phyloP scores from a whole-genome alignment of 2,888 invertebrate genomes.

The Polyploca ridens region DNA sequence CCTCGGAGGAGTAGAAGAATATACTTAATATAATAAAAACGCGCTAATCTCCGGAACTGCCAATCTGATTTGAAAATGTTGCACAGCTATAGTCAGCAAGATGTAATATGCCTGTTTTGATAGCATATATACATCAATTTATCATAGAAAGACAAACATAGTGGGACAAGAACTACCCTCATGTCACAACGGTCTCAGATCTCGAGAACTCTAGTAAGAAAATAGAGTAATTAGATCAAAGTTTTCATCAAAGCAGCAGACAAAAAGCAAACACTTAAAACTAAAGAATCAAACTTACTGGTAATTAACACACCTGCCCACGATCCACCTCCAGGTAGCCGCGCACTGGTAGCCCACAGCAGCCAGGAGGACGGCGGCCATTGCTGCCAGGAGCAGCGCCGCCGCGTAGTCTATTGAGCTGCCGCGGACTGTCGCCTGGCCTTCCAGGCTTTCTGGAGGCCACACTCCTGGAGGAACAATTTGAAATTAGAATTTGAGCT shows the following conservation, averaged over 20 bases:
- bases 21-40: too few relatives aligned
- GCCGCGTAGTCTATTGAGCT: slow-evolving; percentile 84
- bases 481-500: slow-evolving; percentile 1
- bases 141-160: too few relatives aligned
- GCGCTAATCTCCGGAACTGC: too few relatives aligned
- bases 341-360: slow-evolving; percentile 90
- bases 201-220: too few relatives aligned
- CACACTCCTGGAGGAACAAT: slow-evolving; percentile 57
- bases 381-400: slow-evolving; percentile 84
- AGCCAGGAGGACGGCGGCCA: slow-evolving; percentile 88
- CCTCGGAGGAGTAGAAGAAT: too few relatives aligned
- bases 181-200: too few relatives aligned
- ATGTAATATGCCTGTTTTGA: too few relatives aligned
- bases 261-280: not conserved
- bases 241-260: not conserved
- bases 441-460: slow-evolving; percentile 72
- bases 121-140: too few relatives aligned
- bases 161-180: too few relatives aligned
- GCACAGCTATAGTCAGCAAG: too few relatives aligned
- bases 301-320: slow-evolving; percentile 73
- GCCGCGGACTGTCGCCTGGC: slow-evolving; percentile 65
- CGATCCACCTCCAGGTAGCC: slow-evolving; percentile 89
- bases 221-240: too few relatives aligned
- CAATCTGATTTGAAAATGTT: too few relatives aligned
- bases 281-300: slow-evolving; percentile 2